Evolutionary conservation across 1,140 invertebrate genomes (phyloP).

Genomic region (Holotrichia oblita): DNA sequence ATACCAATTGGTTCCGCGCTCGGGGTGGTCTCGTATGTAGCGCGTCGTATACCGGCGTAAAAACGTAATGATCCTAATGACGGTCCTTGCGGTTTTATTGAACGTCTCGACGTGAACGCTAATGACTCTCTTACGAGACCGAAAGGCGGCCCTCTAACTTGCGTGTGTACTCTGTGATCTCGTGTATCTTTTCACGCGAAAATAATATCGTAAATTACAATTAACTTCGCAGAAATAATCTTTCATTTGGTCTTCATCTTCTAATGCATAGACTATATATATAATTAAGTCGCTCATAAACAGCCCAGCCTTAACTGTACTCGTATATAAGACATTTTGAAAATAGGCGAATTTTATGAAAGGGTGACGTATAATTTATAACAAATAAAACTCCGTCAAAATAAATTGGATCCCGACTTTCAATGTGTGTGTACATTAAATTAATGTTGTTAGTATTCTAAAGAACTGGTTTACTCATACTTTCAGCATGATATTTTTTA

Average conservation of each 20-base stretch:
- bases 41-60: background rate
- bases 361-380: no score
- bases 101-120: background rate
- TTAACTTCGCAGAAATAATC: background rate
- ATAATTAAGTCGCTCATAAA: background rate
- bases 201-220: background rate
- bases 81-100: slow-evolving; percentile 3
- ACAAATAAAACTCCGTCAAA: no score
- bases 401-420: no score
- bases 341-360: no score
- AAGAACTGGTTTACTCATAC: no score
- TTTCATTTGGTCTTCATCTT: background rate
- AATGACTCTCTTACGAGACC: background rate
- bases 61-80: background rate
- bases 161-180: background rate
- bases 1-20: background rate
- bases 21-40: background rate
- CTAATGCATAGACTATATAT: background rate
- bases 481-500: no score
- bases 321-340: no score
- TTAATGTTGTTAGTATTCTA: no score
- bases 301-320: no score
- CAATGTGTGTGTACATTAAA: no score
- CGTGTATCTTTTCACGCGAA: slow-evolving; percentile 3
- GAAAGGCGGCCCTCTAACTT: background rate